These are phyloP conservation scores for Holothuria leucospilota DNA, from an alignment of 53 echinoderm and acorn worm genomes.

Conservation along the genomic window DNA sequence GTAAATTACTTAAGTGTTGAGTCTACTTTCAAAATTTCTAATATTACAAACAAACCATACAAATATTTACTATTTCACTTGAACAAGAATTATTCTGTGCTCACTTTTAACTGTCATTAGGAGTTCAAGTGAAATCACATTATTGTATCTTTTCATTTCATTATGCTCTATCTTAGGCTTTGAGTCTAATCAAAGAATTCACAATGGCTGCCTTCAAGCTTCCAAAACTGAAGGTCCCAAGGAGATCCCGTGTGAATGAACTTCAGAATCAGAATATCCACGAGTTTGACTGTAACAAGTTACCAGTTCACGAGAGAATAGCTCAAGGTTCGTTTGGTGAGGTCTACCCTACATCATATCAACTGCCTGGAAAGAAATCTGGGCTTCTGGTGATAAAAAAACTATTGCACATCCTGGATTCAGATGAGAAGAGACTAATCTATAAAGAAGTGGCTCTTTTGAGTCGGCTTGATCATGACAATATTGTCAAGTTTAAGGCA, in stretches of 20 bases:
- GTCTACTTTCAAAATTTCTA: too few relatives aligned
- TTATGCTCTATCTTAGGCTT: too few relatives aligned
- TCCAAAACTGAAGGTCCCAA: background rate
- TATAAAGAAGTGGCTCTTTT: slow-evolving; percentile 31
- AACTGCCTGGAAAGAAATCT: slow-evolving; percentile 5
- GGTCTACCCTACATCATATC: background rate
- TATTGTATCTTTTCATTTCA: too few relatives aligned
- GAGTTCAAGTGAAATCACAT: too few relatives aligned
- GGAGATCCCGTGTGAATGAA: background rate
- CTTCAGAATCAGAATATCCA: background rate
- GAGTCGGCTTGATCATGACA: background rate
- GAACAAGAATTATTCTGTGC: too few relatives aligned
- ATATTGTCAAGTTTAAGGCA: slow-evolving; percentile 27
- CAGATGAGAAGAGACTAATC: background rate
- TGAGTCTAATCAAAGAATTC: too few relatives aligned
- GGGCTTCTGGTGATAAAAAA: background rate
- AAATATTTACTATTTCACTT: too few relatives aligned
- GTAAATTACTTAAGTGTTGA: too few relatives aligned
- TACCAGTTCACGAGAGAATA: background rate
- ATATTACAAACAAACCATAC: too few relatives aligned
- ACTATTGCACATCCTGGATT: background rate
- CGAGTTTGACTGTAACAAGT: slow-evolving; percentile 3
- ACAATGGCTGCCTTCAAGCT: too few relatives aligned
- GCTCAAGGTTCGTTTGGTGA: slow-evolving; percentile 18
- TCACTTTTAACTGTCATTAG: too few relatives aligned